A percentile compares a stretch with the other conserved stretches of the same genome.
Conservation (phyloP, 2,888 invertebrate species). For the Scelioninae gen. 1 region DNA sequence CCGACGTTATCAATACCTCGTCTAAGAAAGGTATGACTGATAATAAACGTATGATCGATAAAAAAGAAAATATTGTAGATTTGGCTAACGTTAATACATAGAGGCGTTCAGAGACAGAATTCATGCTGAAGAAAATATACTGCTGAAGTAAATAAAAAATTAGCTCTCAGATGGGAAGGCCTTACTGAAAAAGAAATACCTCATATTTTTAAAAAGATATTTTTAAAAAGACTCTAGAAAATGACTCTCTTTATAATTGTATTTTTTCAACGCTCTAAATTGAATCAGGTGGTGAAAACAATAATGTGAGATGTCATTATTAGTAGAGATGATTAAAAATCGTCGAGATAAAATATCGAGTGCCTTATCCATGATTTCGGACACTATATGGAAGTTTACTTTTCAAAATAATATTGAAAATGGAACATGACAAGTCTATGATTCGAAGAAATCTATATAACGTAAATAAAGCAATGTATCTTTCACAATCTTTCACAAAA, state of each 20-base stretch:
- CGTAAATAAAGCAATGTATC: neutral
- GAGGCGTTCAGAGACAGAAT: constrained; percentile 22
- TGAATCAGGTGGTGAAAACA: constrained; percentile 28
- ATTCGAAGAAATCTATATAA: constrained; percentile 60
- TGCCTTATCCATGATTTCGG: constrained; percentile 18
- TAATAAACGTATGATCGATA: neutral
- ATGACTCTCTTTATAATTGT: constrained; percentile 37
- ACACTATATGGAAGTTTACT: constrained; percentile 15
- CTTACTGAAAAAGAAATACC: constrained; percentile 30
- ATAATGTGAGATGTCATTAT: constrained; percentile 26
- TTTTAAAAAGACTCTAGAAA: constrained; percentile 18
- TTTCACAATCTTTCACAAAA: neutral
- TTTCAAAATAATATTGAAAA: constrained; percentile 9
- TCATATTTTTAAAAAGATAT: no score
- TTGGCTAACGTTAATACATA: neutral
- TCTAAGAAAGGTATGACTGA: no score
- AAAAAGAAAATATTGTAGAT: neutral
- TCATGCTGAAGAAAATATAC: constrained; percentile 17
- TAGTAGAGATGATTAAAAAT: constrained; percentile 41
- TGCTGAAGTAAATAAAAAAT: constrained; percentile 22
- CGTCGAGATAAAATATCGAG: constrained; percentile 51
- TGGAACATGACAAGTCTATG: constrained; percentile 58
- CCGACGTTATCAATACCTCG: no score
- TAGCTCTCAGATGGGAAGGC: constrained; percentile 37
- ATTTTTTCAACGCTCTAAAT: constrained; percentile 29